phyloP scores from a whole-genome alignment of 1,140 invertebrate genomes.

The Cydia amplana region DNA sequence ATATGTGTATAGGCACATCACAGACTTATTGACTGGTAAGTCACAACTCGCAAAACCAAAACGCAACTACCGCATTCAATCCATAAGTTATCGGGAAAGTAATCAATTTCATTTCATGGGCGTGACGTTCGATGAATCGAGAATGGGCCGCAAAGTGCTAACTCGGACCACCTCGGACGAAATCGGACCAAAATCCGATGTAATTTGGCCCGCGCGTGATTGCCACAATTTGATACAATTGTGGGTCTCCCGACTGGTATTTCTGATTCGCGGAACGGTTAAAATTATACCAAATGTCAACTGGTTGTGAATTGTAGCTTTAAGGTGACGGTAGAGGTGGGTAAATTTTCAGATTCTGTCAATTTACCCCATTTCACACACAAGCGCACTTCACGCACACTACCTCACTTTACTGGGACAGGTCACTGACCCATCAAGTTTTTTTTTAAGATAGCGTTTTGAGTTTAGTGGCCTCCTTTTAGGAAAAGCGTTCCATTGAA shows the following conservation, averaged over 20 bases:
- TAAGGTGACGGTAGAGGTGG: too few species aligned
- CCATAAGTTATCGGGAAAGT: conserved; percentile 20
- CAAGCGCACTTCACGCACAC: too few species aligned
- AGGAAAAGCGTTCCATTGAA: too few species aligned
- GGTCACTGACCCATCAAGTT: too few species aligned
- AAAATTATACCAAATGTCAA: conserved; percentile 19
- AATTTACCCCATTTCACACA: too few species aligned
- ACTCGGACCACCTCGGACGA: conserved; percentile 24
- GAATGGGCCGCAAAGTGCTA: conserved; percentile 23
- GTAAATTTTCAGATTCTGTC: too few species aligned
- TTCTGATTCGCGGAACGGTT: conserved; percentile 1
- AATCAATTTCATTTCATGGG: conserved; percentile 29
- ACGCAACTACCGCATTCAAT: conserved; percentile 4
- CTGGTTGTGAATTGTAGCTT: conserved; percentile 3
- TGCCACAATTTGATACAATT: conserved; percentile 30
- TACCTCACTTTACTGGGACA: too few species aligned
- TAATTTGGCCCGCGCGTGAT: conserved; percentile 18
- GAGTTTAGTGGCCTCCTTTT: too few species aligned
- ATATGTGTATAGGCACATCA: too few species aligned
- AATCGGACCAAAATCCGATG: conserved; percentile 15
- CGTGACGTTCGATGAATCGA: conserved; percentile 26
- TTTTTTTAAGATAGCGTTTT: too few species aligned
- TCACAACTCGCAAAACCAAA: conserved; percentile 9
- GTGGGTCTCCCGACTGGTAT: not conserved
- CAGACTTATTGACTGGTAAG: not conserved